Conservation (phyloP, 1,140 invertebrate species). For the Aphaenogaster rudis region DNA sequence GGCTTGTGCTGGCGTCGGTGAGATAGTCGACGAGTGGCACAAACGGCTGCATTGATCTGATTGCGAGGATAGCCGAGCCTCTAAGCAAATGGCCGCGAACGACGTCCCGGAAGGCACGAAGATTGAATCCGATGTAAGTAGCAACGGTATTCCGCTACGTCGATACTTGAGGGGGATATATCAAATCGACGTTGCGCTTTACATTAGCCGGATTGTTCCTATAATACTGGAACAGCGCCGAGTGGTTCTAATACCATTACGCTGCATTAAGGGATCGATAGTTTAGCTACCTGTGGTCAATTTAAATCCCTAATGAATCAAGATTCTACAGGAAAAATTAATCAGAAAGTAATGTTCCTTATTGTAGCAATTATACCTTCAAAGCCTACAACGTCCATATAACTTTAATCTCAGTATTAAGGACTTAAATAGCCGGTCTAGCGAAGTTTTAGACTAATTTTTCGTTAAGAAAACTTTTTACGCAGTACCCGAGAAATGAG, state of each 20-base stretch:
- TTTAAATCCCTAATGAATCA: constrained; percentile 9
- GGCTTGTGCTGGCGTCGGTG: constrained; percentile 76
- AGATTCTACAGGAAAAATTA: constrained; percentile 4
- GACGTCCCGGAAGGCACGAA: background rate
- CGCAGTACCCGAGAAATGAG: background rate
- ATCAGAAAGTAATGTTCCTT: constrained; percentile 13
- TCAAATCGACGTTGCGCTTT: constrained; percentile 8
- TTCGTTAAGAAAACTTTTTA: background rate
- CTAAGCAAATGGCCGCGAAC: constrained; percentile 51
- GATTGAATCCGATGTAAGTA: constrained; percentile 55
- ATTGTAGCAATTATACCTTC: background rate
- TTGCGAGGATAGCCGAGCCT: constrained; percentile 69
- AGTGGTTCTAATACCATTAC: constrained; percentile 23
- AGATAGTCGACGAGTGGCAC: constrained; percentile 77
- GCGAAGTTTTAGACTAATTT: constrained; percentile 25
- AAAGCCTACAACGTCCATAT: background rate
- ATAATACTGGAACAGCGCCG: background rate
- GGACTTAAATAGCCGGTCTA: constrained; percentile 12
- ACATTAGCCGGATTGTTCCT: background rate
- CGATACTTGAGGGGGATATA: background rate
- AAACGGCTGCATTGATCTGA: constrained; percentile 79
- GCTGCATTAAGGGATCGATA: background rate
- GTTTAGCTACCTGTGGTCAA: constrained; percentile 5
- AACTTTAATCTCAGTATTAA: constrained; percentile 42
- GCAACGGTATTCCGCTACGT: constrained; percentile 16